These are phyloP conservation scores for Zaprionus obscuricornis DNA, from an alignment of 2,888 invertebrate genomes.

Conservation along the genomic window DNA sequence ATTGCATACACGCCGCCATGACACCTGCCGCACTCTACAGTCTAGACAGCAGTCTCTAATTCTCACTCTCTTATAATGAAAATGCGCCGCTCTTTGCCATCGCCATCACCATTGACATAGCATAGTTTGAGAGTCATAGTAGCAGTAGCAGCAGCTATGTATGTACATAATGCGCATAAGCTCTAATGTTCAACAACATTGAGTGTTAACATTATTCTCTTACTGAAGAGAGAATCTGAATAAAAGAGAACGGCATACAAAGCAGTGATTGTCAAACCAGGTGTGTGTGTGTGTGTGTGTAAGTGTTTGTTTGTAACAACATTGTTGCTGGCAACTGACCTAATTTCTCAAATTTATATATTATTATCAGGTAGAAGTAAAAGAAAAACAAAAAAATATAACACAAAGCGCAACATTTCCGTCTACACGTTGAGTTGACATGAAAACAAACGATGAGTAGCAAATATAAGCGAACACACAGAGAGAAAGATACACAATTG, in stretches of 20 bases:
- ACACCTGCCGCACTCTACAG: slow-evolving; percentile 33
- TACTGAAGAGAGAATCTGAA: neutral
- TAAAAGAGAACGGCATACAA: no score
- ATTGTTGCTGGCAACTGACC: slow-evolving; percentile 48
- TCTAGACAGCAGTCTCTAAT: slow-evolving; percentile 3
- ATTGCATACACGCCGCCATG: slow-evolving; percentile 26
- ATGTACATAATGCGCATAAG: slow-evolving; percentile 5
- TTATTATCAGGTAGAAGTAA: slow-evolving; percentile 37
- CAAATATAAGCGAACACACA: slow-evolving; percentile 4
- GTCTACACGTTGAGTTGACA: slow-evolving; percentile 29
- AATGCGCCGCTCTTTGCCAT: slow-evolving; percentile 21
- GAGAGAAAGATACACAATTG: slow-evolving; percentile 1
- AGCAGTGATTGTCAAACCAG: slow-evolving; percentile 33
- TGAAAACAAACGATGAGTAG: slow-evolving; percentile 16
- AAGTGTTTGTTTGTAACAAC: slow-evolving; percentile 22
- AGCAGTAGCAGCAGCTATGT: neutral
- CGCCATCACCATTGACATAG: neutral
- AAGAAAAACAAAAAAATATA: neutral
- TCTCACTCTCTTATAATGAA: neutral
- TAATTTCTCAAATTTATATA: slow-evolving; percentile 36
- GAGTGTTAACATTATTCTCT: neutral
- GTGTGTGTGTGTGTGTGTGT: no score
- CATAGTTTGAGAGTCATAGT: slow-evolving; percentile 14
- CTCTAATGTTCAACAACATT: neutral
- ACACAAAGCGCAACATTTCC: slow-evolving; percentile 39